phyloP scores from a whole-genome alignment of 2,113 vertebrate genomes.

The Toxotes jaculatrix region DNA sequence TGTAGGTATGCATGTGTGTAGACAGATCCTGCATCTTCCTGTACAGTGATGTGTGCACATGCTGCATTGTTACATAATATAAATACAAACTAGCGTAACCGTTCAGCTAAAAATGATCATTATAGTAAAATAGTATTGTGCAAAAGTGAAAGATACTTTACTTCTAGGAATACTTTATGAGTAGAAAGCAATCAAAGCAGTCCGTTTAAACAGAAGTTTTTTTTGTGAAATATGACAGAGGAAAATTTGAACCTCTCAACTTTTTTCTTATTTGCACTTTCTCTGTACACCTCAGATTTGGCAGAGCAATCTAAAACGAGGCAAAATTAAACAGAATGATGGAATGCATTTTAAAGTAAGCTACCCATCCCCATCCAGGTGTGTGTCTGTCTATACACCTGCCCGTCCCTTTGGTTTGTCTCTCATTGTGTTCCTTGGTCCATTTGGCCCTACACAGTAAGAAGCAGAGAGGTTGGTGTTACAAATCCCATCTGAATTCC shows the following conservation, averaged over 20 bases:
- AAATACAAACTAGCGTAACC: neutral
- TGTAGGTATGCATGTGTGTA: neutral
- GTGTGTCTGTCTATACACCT: constrained; percentile 1
- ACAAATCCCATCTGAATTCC: constrained; percentile 71
- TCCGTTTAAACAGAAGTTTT: neutral
- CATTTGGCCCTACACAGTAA: constrained; percentile 46
- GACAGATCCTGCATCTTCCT: neutral
- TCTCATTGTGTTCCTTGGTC: constrained; percentile 30
- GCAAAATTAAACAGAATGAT: constrained; percentile 15
- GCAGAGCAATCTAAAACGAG: constrained; percentile 31
- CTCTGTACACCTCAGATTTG: constrained; percentile 15
- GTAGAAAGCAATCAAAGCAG: constrained; percentile 5
- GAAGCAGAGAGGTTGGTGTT: constrained; percentile 45
- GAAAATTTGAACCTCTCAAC: constrained; percentile 27
- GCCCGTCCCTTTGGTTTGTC: neutral
- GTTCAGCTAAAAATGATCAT: neutral
- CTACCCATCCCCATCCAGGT: neutral
- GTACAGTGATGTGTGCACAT: neutral
- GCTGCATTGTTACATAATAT: neutral
- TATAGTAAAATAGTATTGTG: neutral
- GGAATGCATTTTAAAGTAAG: constrained; percentile 27
- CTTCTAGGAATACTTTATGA: neutral
- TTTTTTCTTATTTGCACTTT: constrained; percentile 34
- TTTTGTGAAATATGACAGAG: neutral
- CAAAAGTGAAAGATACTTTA: neutral